Percentiles rank a stretch among this genome's conserved stretches.
phyloP scores from a whole-genome alignment of 2,888 invertebrate species.

The Vesta saturnalis region DNA sequence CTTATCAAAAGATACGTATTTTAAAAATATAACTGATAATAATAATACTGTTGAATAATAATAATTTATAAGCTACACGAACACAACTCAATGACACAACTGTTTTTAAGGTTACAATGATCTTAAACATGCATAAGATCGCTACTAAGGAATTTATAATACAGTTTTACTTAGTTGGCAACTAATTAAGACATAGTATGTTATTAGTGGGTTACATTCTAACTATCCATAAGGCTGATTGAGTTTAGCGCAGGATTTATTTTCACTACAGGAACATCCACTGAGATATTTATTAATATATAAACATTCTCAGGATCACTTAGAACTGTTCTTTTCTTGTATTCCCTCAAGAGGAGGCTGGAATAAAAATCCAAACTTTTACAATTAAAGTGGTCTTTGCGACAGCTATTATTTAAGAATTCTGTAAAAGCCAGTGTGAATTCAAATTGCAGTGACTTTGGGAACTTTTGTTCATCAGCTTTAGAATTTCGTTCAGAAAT shows the following conservation, averaged over 20 bases:
- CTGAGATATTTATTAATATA: constrained; percentile 37
- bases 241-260: constrained; percentile 31
- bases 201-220: neutral
- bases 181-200: no score
- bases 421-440: constrained; percentile 40
- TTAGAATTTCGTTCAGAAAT: constrained; percentile 36
- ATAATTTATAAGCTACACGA: no score
- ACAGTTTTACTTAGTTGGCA: no score
- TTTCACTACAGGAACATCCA: constrained; percentile 18
- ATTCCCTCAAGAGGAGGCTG: constrained; percentile 43
- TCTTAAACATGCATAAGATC: no score
- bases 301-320: no score
- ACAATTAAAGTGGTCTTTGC: constrained; percentile 43
- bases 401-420: constrained; percentile 44
- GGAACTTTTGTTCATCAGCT: constrained; percentile 19
- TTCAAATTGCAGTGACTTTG: constrained; percentile 35
- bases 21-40: no score
- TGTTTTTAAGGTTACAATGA: no score
- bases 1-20: no score
- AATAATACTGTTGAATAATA: no score
- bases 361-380: constrained; percentile 45
- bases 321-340: constrained; percentile 45
- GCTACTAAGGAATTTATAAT: no score
- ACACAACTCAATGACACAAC: no score
- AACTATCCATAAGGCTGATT: constrained; percentile 1